Conservation (phyloP, 2,888 invertebrate species). For the Aporophyla nigra region DNA sequence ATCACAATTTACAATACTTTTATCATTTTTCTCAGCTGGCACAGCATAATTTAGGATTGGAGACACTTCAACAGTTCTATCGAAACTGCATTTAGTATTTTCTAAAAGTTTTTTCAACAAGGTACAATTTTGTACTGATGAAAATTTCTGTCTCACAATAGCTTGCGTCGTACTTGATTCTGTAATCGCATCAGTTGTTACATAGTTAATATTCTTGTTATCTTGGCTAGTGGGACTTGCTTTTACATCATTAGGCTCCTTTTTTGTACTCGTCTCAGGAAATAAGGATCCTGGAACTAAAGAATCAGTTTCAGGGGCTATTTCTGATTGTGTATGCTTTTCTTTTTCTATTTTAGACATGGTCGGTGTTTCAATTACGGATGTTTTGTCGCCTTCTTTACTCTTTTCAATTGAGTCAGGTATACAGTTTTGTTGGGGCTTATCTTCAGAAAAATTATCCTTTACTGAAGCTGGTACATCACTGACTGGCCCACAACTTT, state of each 20-base stretch:
- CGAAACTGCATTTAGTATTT: constrained; percentile 79
- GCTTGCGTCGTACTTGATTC: constrained; percentile 65
- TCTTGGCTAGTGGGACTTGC: constrained; percentile 48
- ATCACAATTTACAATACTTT: constrained; percentile 69
- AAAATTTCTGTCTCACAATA: constrained; percentile 68
- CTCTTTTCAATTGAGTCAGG: constrained; percentile 53
- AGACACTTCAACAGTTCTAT: constrained; percentile 71
- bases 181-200: constrained; percentile 40
- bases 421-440: constrained; percentile 69
- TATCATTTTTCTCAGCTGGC: constrained; percentile 69
- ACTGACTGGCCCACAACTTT: constrained; percentile 43
- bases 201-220: constrained; percentile 50
- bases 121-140: constrained; percentile 84
- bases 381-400: constrained; percentile 47
- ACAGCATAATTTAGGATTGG: constrained; percentile 70
- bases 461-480: constrained; percentile 42
- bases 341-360: constrained; percentile 40
- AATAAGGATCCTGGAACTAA: constrained; percentile 32
- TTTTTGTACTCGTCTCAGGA: constrained; percentile 46
- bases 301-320: constrained; percentile 37
- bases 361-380: constrained; percentile 28
- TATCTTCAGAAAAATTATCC: constrained; percentile 41
- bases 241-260: constrained; percentile 48
- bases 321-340: constrained; percentile 40
- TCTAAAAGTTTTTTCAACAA: constrained; percentile 86